A percentile compares a stretch with the other conserved stretches of the same genome.
These are phyloP conservation scores for Pantherophis alleghaniensis DNA, from an alignment of 2,797 vertebrate species.

Conservation along the genomic window DNA sequence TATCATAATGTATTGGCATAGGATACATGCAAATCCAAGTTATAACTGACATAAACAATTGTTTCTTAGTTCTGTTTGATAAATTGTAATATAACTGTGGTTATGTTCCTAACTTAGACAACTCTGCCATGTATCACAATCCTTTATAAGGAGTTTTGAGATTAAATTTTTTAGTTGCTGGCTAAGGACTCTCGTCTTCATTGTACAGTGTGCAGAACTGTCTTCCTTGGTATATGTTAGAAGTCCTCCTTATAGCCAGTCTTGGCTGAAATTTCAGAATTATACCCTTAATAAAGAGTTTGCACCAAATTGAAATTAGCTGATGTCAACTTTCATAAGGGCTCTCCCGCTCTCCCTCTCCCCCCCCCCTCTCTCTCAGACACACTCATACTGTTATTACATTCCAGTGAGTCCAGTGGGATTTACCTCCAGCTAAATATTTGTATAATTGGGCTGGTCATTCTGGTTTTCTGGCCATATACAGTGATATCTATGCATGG, in stretches of 20 bases:
- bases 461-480: neutral
- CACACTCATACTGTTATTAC: neutral
- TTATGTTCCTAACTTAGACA: neutral
- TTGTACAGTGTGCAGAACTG: neutral
- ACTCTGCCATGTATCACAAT: neutral
- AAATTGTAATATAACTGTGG: neutral
- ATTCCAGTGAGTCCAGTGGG: neutral
- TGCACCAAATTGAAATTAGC: neutral
- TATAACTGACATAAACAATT: neutral
- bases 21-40: neutral
- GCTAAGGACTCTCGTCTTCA: neutral
- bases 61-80: neutral
- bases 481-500: neutral
- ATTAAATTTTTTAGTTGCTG: neutral
- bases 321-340: neutral
- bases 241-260: neutral
- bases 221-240: neutral
- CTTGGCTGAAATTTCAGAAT: neutral
- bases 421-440: neutral
- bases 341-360: neutral
- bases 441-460: neutral
- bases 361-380: neutral
- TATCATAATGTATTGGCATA: neutral
- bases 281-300: neutral
- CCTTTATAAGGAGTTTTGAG: neutral